Evolutionary conservation across 2,888 invertebrate species (phyloP), one percentile per base, ranked within the genome.

Genomic region (Agriopis leucophaearia): DNA sequence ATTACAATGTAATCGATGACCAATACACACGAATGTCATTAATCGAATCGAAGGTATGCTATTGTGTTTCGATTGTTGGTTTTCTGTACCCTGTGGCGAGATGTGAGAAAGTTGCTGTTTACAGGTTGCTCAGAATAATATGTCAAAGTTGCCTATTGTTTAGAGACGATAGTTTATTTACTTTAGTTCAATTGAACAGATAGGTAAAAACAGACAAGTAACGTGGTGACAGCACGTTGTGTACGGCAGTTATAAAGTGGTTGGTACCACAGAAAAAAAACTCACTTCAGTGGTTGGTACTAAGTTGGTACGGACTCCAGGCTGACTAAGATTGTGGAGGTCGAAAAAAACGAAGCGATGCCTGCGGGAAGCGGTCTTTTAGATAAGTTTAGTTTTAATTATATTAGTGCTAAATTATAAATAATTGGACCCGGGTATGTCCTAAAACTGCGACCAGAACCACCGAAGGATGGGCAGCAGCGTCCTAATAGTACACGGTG

Each of bases 11-110:
- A 12, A 13, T 60, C 59, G 68, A 72, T 70, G 74, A 77, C 78
- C 75, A 78, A 80, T 73, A 80, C 81, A 83, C 86, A 86, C 83
- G 83, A 87, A 84, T 70, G 74, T 74, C 92, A 91, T 94, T 94
- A 93, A 93, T 94, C 93, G 93, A 92, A 88, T 80, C 80, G 69
- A 68, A 79, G 92, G 93, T 92, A 94, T 94, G 88, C 90, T 81
- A 92, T 94, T 93, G 93, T 94, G 87, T 92, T 91, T 90, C 85
- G 82, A 86, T 87, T 84, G 83, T 85, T 82, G 82, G 80, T 83
- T 83, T 80, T 83, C 56, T 65, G 64, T 57, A 60, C 64, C 60
- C 68, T 64, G 54, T 67, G 67, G 68, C 59, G 64, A 56, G 68
- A 69, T 69, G 68, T 69, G 68, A 64, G 68, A 69, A 69, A 69